Percentiles rank a stretch among this genome's conserved stretches.
Conservation (phyloP, 2,888 invertebrate species). For the Lycia hirtaria region DNA sequence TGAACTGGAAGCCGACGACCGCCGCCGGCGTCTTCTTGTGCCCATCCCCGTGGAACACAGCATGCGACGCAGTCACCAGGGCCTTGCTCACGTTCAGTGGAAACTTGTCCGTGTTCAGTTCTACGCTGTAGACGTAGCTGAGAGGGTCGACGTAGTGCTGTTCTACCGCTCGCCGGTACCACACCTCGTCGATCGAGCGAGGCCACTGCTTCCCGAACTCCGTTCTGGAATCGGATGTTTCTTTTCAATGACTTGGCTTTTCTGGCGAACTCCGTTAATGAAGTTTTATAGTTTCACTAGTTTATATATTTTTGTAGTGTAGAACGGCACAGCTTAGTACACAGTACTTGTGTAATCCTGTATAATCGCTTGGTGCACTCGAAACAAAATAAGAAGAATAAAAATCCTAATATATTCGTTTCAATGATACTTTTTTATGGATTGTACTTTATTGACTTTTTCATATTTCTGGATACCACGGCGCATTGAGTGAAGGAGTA, state of each 20-base stretch:
- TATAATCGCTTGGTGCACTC: no score
- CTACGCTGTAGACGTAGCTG: conserved; percentile 90
- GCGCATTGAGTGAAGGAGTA: no score
- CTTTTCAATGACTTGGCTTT: neutral
- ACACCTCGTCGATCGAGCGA: conserved; percentile 93
- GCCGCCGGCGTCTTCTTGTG: conserved; percentile 88
- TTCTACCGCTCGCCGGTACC: conserved; percentile 95
- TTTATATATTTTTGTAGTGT: no score
- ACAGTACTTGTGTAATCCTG: no score
- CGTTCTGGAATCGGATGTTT: conserved; percentile 73
- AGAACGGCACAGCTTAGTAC: no score
- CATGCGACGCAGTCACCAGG: conserved; percentile 94
- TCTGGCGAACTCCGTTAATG: no score
- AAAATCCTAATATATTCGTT: no score
- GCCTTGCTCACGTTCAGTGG: conserved; percentile 87
- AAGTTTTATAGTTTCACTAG: no score
- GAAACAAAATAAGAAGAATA: no score
- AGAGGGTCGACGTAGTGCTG: conserved; percentile 91
- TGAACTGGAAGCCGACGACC: conserved; percentile 92
- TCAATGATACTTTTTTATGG: no score
- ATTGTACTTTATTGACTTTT: no score
- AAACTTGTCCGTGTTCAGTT: conserved; percentile 69
- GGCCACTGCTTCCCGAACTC: conserved; percentile 91
- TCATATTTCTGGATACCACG: no score
- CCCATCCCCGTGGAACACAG: conserved; percentile 89